A percentile compares a stretch with the other conserved stretches of the same genome.
phyloP scores from a whole-genome alignment of 2,797 vertebrate species.

The Lithobates pipiens region DNA sequence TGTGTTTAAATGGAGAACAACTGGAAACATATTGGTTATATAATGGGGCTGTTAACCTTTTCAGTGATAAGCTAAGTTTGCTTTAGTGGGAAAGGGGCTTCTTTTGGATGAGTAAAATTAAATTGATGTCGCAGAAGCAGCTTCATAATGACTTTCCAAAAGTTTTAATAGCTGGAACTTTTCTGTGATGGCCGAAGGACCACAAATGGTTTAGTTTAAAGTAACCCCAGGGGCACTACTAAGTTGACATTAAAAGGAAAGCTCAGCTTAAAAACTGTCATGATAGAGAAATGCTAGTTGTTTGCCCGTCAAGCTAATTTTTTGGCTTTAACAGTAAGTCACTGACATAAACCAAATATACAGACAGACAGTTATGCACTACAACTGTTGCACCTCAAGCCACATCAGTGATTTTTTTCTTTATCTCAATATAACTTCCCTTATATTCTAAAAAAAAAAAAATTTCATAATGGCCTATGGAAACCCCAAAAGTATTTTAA shows the following conservation, averaged over 20 bases:
- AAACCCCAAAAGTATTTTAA: too few species aligned
- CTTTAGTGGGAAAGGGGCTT: neutral
- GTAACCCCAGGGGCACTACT: too few species aligned
- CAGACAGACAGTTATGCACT: too few species aligned
- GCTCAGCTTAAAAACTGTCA: neutral
- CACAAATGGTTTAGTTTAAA: too few species aligned
- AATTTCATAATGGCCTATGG: too few species aligned
- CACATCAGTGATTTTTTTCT: too few species aligned
- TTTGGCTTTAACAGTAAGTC: neutral
- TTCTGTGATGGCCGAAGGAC: neutral
- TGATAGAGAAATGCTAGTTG: neutral
- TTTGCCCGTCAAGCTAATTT: neutral
- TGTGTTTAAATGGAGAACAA: constrained; percentile 42
- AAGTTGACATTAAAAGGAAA: too few species aligned
- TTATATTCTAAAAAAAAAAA: too few species aligned
- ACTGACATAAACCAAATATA: too few species aligned
- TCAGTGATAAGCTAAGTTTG: neutral
- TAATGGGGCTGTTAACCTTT: constrained; percentile 32
- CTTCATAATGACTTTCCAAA: neutral
- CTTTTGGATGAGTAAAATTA: neutral
- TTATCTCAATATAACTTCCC: too few species aligned
- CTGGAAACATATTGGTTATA: constrained; percentile 27
- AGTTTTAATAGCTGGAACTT: neutral
- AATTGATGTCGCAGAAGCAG: neutral
- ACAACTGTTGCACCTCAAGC: too few species aligned